Base-by-base conservation (phyloP, 2,888 invertebrate species). In the Pantelozetes paolii region DNA sequence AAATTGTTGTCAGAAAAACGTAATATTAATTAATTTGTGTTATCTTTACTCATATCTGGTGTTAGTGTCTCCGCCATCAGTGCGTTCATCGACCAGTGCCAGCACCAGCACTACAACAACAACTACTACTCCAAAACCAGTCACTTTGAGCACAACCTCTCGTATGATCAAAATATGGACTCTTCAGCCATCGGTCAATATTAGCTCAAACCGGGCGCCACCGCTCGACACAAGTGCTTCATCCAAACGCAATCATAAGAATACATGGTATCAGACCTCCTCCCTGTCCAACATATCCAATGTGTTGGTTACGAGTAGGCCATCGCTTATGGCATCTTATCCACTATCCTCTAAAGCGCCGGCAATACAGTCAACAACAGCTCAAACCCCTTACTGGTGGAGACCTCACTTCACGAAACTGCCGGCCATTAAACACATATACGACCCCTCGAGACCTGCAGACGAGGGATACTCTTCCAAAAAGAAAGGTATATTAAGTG, bases 371-470 rank as follows among this genome's bases (percentile, higher is more conserved):
- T 48, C 42, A 70, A 20, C 48, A n/a, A 70, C 70, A 48, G 42
- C 70, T 40, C 62, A 62, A 62, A 72, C 72, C 32, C 54, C 71
- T 26, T 71, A 72, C 72, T 72, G 72, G 72, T 72, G 72, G 72
- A 57, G 59, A 57, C 72, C 72, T 8, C 72, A 72, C 23, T 72
- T 72, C 62, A 72, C 72, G 20, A 71, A 71, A 54, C 20, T 71
- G 32, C 71, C 71, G 54, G 36, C 71, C 20, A 48, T 71, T 54
- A 71, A 71, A 36, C 8, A 36, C 6, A 42, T 40, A 36, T 42
- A 48, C 70, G 70, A 70, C 45, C 32, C 18, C 20, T 70, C 70
- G 18, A 36, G 62, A 32, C 62, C 62, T 9, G 8, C 62, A 62
- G 62, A 70, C 23, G 42, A 70, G 48, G 70, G 70, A 15, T 70